These are phyloP conservation scores for Pelosia muscerda DNA, from an alignment of 2,888 invertebrate genomes.

Conservation along the genomic window DNA sequence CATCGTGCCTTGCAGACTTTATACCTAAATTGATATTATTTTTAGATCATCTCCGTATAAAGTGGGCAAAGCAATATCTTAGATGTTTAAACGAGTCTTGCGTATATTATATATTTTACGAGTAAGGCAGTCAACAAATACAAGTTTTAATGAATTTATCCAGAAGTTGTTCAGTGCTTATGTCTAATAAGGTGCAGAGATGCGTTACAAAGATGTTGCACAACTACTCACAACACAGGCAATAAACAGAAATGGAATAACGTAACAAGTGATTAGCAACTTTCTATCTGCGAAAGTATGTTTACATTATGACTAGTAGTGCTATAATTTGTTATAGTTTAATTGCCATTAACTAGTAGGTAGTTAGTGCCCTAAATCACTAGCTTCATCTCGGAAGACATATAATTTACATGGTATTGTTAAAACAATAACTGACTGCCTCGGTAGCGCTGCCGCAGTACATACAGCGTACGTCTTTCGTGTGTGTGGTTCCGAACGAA, in stretches of 20 bases:
- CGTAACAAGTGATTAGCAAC: conserved; percentile 21
- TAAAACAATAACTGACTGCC: not conserved
- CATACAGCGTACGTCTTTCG: not conserved
- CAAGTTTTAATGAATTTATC: conserved; percentile 25
- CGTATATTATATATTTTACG: not conserved
- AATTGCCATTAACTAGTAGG: not conserved
- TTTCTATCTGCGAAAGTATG: conserved; percentile 14
- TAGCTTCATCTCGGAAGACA: not conserved
- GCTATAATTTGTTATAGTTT: not conserved
- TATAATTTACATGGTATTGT: not conserved
- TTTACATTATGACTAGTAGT: conserved; percentile 8
- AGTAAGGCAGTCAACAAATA: conserved; percentile 17
- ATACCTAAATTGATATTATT: too few species aligned
- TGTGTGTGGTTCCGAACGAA: not conserved
- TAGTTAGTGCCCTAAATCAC: conserved; percentile 3
- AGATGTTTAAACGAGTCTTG: not conserved
- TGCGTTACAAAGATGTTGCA: conserved; percentile 23
- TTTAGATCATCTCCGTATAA: too few species aligned
- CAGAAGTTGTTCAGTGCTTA: conserved; percentile 27
- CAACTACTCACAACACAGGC: conserved; percentile 8
- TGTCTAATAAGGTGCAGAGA: conserved; percentile 19
- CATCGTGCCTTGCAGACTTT: not conserved
- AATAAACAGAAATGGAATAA: conserved; percentile 17
- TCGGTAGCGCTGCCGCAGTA: not conserved
- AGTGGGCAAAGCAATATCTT: too few species aligned